Base-by-base conservation (phyloP, 2,113 vertebrate genomes). In the Speoplatyrhinus poulsoni region DNA sequence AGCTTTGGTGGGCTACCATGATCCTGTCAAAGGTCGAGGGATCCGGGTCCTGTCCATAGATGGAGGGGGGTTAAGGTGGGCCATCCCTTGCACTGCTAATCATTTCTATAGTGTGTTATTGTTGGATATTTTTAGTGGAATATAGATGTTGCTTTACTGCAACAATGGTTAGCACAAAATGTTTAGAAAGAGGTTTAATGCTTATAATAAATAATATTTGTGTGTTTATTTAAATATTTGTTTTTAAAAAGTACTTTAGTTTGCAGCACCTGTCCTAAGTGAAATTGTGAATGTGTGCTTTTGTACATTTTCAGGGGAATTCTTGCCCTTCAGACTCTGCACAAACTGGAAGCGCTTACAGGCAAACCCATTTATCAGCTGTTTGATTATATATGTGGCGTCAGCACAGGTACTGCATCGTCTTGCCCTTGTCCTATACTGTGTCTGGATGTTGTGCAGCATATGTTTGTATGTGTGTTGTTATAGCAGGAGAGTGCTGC, bases 301-400 rank as follows among this genome's bases (percentile, higher is more conserved):
- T 46, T 72, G 9, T 5, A 41, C 53, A 73, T 60, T 91, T 93
- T 59, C 85, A 99, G 97, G 85, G 97, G 97, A 81, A 89, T 99
- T 81, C 87, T 99, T 80, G 95, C 96, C 53, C 94, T 98, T 88
- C 97, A 99, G 87, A 95, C 95, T 12, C 87, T 99, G 52, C 91
- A 93, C 62, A 95, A 95, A 85, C 87, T 99, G 79, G 96, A 98
- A 85, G 91, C 94, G 66, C 85, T 98, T 76, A 97, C 96, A 56
- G 96, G 96, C 71, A 98, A 97, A 83, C 95, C 94, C 0, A 88
- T 98, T 87, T 93, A 98, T 91, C 93, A 97, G 73, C 94, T 98
- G 55, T 99, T 99, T 88, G 97, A 98, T 89, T 98, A 97, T 82
- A 96, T 99, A 72, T 99, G 97, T 91, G 97, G 97, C 16, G 96